These are phyloP conservation scores for Brachionus paranguensis DNA, from an alignment of 1,140 invertebrate genomes.

Conservation along the genomic window DNA sequence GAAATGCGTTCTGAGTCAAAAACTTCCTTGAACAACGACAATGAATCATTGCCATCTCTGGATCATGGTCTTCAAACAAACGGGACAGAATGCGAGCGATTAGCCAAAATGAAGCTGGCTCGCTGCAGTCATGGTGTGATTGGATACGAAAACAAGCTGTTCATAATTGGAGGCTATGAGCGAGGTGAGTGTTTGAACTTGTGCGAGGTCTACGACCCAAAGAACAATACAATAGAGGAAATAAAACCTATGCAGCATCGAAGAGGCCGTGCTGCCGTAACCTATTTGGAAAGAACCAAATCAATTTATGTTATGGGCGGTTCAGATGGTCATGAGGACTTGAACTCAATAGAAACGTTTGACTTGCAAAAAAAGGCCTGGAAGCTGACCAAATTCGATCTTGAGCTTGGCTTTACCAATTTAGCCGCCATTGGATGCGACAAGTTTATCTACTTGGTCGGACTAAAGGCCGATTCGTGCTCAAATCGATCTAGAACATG, in stretches of 20 bases:
- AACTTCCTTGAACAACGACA: not conserved
- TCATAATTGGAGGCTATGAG: slow-evolving; percentile 65
- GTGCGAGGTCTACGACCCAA: slow-evolving; percentile 68
- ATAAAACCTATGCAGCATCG: slow-evolving; percentile 66
- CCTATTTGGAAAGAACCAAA: not conserved
- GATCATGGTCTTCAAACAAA: not conserved
- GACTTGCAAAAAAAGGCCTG: slow-evolving; percentile 18
- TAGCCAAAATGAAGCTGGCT: slow-evolving; percentile 41
- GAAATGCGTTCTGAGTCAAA: not conserved
- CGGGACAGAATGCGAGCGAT: slow-evolving; percentile 28
- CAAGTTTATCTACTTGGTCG: slow-evolving; percentile 22
- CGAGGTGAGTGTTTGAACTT: slow-evolving; percentile 71
- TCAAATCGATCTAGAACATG: not conserved
- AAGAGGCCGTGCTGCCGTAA: slow-evolving; percentile 60
- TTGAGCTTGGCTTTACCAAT: slow-evolving; percentile 28
- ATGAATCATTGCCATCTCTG: not conserved
- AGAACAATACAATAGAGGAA: slow-evolving; percentile 64
- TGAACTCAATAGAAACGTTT: slow-evolving; percentile 10
- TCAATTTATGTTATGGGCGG: slow-evolving; percentile 40
- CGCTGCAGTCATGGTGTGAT: slow-evolving; percentile 42
- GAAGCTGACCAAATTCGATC: not conserved
- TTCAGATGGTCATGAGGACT: slow-evolving; percentile 31
- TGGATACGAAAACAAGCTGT: slow-evolving; percentile 38
- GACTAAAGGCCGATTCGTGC: not conserved
- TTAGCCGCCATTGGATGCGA: slow-evolving; percentile 16